These are phyloP conservation scores for Scophthalmus maximus DNA, from an alignment of 2,113 vertebrate species.

Conservation along the genomic window DNA sequence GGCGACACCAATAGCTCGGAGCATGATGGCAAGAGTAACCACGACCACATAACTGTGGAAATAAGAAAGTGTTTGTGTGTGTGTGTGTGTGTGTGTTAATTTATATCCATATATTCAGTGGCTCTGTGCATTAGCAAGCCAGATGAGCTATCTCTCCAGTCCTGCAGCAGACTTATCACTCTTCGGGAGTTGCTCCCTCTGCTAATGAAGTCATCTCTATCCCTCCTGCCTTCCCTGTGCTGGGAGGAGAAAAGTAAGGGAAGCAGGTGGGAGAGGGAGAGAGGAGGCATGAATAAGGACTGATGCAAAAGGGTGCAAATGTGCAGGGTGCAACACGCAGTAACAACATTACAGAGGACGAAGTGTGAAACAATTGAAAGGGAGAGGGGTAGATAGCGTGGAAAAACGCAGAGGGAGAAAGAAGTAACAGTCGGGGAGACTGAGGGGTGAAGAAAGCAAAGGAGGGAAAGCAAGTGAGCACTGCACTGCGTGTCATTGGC, in stretches of 20 bases:
- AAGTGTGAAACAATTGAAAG: constrained; percentile 67
- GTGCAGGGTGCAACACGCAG: constrained; percentile 28
- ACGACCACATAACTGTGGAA: constrained; percentile 25
- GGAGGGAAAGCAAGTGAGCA: constrained; percentile 73
- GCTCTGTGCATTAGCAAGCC: constrained; percentile 59
- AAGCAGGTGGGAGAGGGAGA: constrained; percentile 41
- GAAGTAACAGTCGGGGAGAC: constrained; percentile 62
- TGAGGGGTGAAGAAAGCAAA: constrained; percentile 71
- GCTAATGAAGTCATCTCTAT: constrained; percentile 80
- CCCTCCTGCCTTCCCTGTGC: constrained; percentile 26
- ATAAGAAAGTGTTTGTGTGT: constrained; percentile 3
- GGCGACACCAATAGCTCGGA: constrained; percentile 33
- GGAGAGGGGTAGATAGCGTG: constrained; percentile 44
- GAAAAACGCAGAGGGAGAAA: constrained; percentile 55
- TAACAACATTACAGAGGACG: constrained; percentile 32
- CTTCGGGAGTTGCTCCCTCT: constrained; percentile 48
- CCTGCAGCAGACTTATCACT: constrained; percentile 70
- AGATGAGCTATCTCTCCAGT: constrained; percentile 63
- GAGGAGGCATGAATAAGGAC: constrained; percentile 43
- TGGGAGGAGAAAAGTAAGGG: constrained; percentile 42
- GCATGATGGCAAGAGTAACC: constrained; percentile 26
- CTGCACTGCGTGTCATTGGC: constrained; percentile 79
- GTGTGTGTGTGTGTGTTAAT: constrained; percentile 6
- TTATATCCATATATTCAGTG: constrained; percentile 40
- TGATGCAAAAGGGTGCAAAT: constrained; percentile 50